A percentile compares a stretch with the other conserved stretches of the same genome.
Conservation (phyloP, 2,888 invertebrate genomes). For the Machimus atricapillus region DNA sequence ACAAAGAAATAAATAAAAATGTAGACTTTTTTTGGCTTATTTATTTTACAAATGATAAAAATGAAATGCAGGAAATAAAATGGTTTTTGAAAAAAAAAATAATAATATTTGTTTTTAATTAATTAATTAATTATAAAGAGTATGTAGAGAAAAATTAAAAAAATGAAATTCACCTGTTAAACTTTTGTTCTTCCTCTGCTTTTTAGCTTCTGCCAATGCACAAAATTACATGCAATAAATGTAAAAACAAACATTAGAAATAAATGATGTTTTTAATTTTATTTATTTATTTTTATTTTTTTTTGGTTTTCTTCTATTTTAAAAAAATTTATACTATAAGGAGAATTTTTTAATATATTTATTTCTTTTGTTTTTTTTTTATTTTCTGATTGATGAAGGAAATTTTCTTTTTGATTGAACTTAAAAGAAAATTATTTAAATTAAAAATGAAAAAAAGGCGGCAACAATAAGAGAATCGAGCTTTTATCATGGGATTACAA, state of each 20-base stretch:
- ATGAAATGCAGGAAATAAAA: not conserved
- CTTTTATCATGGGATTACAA: not conserved
- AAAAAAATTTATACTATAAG: too few relatives aligned
- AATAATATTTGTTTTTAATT: not conserved
- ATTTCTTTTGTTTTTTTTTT: not conserved
- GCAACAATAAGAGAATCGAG: too few relatives aligned
- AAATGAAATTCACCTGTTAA: constrained; percentile 76
- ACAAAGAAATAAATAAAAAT: too few relatives aligned
- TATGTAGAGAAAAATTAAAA: constrained; percentile 46
- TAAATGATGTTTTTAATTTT: constrained; percentile 28
- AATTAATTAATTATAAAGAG: not conserved
- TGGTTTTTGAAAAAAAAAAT: not conserved
- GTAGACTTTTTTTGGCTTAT: not conserved
- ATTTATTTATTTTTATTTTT: too few relatives aligned
- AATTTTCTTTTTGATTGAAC: too few relatives aligned
- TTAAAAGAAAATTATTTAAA: too few relatives aligned
- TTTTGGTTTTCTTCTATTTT: not conserved
- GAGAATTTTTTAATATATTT: not conserved
- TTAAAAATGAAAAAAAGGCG: not conserved
- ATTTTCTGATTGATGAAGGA: too few relatives aligned
- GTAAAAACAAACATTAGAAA: constrained; percentile 44
- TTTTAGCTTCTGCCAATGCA: constrained; percentile 84
- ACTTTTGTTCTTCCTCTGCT: constrained; percentile 93
- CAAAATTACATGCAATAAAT: constrained; percentile 65
- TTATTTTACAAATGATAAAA: not conserved